Conservation (phyloP, 1,140 invertebrate species). For the Danaus plexippus region DNA sequence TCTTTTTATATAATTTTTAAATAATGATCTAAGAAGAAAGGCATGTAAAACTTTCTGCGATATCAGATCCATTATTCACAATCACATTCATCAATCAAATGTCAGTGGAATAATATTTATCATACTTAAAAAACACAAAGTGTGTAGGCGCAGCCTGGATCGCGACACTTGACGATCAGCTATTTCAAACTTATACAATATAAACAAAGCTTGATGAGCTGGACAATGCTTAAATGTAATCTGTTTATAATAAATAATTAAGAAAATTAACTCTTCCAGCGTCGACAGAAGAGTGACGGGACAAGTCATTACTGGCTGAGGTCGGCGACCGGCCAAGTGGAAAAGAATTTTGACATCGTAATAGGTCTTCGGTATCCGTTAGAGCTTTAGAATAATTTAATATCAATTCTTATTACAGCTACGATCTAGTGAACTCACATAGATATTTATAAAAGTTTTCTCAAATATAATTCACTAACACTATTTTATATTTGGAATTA, state of each 20-base stretch:
- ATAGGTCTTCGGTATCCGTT: too few relatives aligned
- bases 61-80: conserved; percentile 13
- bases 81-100: conserved; percentile 19
- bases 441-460: too few relatives aligned
- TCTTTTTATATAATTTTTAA: too few relatives aligned
- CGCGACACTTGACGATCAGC: conserved; percentile 41
- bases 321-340: conserved; percentile 30
- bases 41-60: conserved; percentile 6
- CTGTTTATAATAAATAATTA: conserved; percentile 48
- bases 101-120: conserved; percentile 25
- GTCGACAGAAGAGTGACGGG: conserved; percentile 45
- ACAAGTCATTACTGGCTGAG: conserved; percentile 35
- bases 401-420: too few relatives aligned
- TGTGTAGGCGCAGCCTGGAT: conserved; percentile 32
- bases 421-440: too few relatives aligned
- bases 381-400: too few relatives aligned
- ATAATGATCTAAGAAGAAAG: too few relatives aligned
- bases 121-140: conserved; percentile 23
- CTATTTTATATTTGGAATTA: too few relatives aligned
- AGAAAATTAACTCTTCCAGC: conserved; percentile 57
- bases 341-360: conserved; percentile 11
- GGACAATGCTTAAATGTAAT: conserved; percentile 10
- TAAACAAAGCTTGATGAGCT: conserved; percentile 45
- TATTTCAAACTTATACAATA: conserved; percentile 49
- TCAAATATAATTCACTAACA: too few relatives aligned